Base-by-base conservation (phyloP, 2,888 invertebrate genomes). In the Mythimna pallens region DNA sequence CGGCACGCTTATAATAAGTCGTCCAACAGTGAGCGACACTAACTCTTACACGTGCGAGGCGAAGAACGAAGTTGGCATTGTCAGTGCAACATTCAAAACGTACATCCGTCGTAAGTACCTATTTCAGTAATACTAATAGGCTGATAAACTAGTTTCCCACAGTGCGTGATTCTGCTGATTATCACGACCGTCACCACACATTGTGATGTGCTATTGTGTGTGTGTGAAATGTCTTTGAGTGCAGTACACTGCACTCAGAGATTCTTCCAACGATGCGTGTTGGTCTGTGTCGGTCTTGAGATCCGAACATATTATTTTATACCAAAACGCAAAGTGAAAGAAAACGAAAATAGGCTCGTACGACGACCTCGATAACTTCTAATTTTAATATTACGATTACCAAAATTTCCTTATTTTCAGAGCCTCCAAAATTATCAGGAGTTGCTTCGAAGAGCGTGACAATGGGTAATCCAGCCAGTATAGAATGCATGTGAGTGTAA, bases 401-500 rank as follows among this genome's bases (percentile, higher is more conserved):
- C 1, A 12, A 43, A 43, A 47, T 47, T 17, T n/a, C n/a, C n/a
- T 47, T 47, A 17, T 17, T 47, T 47, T 47, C 70, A 82, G 82
- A 82, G 62, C 8, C 7, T 20, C 82, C 82, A 34, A 22, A 73
- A 25, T n/a, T 81, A 58, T n/a, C 62, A 2, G 76, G 78, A 20
- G 67, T 47, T 34, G 20, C 30, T 25, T 4, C 47, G n/a, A 70
- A 40, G 69, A 62, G 54, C 17, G 70, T 63, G 0, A 55, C 17
- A 69, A n/a, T 30, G 3, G 82, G 78, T 8, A n/a, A 34, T 0
- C 2, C 71, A 17, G 57, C 30, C 10, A 55, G 14, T 20, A 72
- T 82, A 1, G 55, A 65, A 8, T 82, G 82, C 81, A 73, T 0
- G 82, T 80, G 63, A 58, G 75, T 69, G 22, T 30, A 47, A 47